Evolutionary conservation across 1,140 invertebrate species (phyloP), one percentile per base, ranked within the genome.

Genomic region (Yoshiicerus persimilis): DNA sequence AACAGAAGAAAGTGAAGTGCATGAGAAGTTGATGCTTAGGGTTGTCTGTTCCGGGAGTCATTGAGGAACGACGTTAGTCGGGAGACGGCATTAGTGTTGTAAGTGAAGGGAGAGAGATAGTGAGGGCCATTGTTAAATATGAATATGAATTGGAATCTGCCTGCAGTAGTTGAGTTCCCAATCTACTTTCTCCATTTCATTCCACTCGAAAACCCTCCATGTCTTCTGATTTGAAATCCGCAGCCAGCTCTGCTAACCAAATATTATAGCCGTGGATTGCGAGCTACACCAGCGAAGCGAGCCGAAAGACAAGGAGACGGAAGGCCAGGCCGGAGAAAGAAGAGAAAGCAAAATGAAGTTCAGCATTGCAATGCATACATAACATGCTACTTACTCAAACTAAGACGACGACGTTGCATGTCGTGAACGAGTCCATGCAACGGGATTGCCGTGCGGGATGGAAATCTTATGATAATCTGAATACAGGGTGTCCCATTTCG

Each of bases 141-240:
- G 75, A 80, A 80, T 80, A 80, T 80, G 75, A 80, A 80, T 80
- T 80, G 75, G 75, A 38, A 80, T 80, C 75, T 38, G 75, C 20
- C 75, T 80, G 30, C 25, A 77, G 70, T 77, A 77, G 70, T 80
- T 80, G 30, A 80, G 75, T 80, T 80, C 75, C 75, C 75, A 80
- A 80, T 80, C 75, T 36, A 80, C 75, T 80, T 80, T 80, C 75
- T 80, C 75, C 75, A 80, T 80, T 80, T 80, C 75, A 80, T 80
- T 80, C 75, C 75, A 80, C 75, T 80, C 32, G 75, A 80, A 38
- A 80, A 36, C 75, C 32, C 75, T 80, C 11, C 66, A 38, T 80
- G 75, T 80, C 75, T 80, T 38, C 75, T 36, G 32, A 10, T 80
- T 23, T 80, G 27, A 56, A 56, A 56, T 56, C 47, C 47, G 47